Evolutionary conservation across 1,140 invertebrate genomes (phyloP), one percentile per base, ranked within the genome.

Genomic region (Zaprionus ornatus): DNA sequence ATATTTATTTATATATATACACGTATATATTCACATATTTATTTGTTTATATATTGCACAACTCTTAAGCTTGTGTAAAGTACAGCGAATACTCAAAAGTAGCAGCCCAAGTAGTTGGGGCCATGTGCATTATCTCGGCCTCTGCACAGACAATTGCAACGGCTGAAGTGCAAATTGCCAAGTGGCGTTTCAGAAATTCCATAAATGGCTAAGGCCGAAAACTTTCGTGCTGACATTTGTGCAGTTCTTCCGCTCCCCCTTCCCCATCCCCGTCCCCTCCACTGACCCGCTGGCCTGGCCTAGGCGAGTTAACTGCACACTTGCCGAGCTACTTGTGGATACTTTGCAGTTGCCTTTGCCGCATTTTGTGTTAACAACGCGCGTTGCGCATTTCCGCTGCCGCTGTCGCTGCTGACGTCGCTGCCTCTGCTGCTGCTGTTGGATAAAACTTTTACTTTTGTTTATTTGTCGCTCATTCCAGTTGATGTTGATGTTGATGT

Each of bases 401-500:
- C 72, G 80, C 67, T 71, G 67, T 62, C 72, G 80, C 25, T 23
- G 35, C 37, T 32, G 9, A 19, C 7, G 7, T 9, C 27, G 27
- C 27, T 29, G 50, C 69, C n/a, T n/a, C n/a, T 70, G 50, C 69
- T 71, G 63, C 68, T 76, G 81, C 29, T 35, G 37, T 5, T 57
- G n/a, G 29, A 65, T 40, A 77, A 85, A 87, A 87, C 77, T 87
- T 87, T 88, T 84, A 83, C 84, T 88, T 87, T 87, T 87, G 84
- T 87, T 87, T 87, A 87, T 87, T 87, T 87, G 84, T 87, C 83
- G 83, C 83, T 87, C 80, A 82, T 87, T 87, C 76, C 70, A 80
- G 74, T 79, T 70, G 74, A 77, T 80, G 84, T 72, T 79, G 50
- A 61, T 32, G 56, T 62, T 82, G 70, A 54, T 66, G 70, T 60